A percentile compares a stretch with the other conserved stretches of the same genome.
Conservation (phyloP, 2,888 invertebrate genomes). For the Spodoptera exigua region DNA sequence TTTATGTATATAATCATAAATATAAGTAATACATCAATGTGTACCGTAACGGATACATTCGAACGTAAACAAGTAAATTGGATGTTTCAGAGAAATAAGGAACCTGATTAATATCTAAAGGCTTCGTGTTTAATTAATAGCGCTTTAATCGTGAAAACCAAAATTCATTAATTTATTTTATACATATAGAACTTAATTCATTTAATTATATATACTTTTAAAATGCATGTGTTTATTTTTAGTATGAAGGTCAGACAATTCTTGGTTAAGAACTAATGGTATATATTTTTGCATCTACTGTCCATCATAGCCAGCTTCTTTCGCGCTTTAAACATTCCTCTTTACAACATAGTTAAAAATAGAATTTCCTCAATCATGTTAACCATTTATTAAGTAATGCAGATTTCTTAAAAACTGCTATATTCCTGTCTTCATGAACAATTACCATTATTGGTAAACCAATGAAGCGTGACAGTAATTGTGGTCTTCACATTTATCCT, state of each 20-base stretch:
- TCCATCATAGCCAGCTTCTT: too few relatives aligned
- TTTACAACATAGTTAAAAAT: too few relatives aligned
- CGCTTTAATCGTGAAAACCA: slow-evolving; percentile 23
- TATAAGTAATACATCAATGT: slow-evolving; percentile 38
- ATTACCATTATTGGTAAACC: slow-evolving; percentile 18
- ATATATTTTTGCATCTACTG: too few relatives aligned
- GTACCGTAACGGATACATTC: slow-evolving; percentile 18
- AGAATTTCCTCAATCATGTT: too few relatives aligned
- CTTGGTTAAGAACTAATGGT: too few relatives aligned
- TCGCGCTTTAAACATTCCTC: too few relatives aligned
- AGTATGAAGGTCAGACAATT: too few relatives aligned
- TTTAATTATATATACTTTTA: slow-evolving; percentile 10
- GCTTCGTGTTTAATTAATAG: slow-evolving; percentile 43
- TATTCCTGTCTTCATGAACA: slow-evolving; percentile 8
- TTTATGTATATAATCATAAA: slow-evolving; percentile 45
- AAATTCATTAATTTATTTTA: slow-evolving; percentile 45
- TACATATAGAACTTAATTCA: too few relatives aligned
- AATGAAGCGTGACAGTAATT: slow-evolving; percentile 30
- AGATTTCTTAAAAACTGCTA: slow-evolving; percentile 6
- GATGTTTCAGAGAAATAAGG: slow-evolving; percentile 31
- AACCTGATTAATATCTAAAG: slow-evolving; percentile 36
- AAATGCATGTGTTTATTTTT: too few relatives aligned
- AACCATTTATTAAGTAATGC: too few relatives aligned
- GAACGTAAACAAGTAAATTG: slow-evolving; percentile 45
- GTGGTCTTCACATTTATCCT: slow-evolving; percentile 16